These are phyloP conservation scores for Agrypnus murinus DNA, from an alignment of 2,888 invertebrate genomes.

Conservation along the genomic window DNA sequence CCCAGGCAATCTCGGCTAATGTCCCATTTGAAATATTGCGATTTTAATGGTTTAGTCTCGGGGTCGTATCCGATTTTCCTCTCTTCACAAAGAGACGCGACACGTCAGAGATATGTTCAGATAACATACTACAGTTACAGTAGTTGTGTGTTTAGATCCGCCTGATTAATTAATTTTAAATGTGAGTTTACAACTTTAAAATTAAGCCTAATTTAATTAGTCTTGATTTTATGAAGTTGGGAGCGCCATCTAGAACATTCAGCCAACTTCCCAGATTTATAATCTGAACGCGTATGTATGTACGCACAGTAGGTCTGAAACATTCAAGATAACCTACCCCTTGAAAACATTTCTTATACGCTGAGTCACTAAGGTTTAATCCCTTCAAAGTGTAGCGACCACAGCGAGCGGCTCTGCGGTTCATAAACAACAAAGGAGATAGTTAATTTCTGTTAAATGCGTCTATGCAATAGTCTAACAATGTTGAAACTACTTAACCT, in stretches of 20 bases:
- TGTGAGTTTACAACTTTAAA: conserved; percentile 24
- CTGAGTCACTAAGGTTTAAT: conserved; percentile 28
- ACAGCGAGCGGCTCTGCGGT: conserved; percentile 30
- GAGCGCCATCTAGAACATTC: neutral
- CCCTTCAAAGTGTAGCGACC: conserved; percentile 42
- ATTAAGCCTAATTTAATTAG: conserved; percentile 4
- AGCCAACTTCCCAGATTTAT: no score
- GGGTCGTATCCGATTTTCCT: neutral
- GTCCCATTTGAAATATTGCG: conserved; percentile 43
- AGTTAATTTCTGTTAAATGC: conserved; percentile 39
- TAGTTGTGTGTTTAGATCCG: conserved; percentile 13
- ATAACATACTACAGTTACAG: no score
- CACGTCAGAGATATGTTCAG: neutral
- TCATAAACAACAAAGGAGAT: conserved; percentile 36
- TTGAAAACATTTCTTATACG: conserved; percentile 33
- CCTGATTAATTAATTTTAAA: conserved; percentile 3
- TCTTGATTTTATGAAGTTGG: conserved; percentile 19
- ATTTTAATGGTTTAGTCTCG: conserved; percentile 33
- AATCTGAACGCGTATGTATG: neutral
- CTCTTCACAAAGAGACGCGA: neutral
- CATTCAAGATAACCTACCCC: conserved; percentile 39
- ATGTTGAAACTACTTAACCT: conserved; percentile 22
- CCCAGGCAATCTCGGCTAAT: conserved; percentile 29
- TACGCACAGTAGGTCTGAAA: conserved; percentile 13
- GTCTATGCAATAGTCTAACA: conserved; percentile 18